A percentile compares a stretch with the other conserved stretches of the same genome.
phyloP scores from a whole-genome alignment of 2,113 vertebrate species.

The Platichthys stellatus region DNA sequence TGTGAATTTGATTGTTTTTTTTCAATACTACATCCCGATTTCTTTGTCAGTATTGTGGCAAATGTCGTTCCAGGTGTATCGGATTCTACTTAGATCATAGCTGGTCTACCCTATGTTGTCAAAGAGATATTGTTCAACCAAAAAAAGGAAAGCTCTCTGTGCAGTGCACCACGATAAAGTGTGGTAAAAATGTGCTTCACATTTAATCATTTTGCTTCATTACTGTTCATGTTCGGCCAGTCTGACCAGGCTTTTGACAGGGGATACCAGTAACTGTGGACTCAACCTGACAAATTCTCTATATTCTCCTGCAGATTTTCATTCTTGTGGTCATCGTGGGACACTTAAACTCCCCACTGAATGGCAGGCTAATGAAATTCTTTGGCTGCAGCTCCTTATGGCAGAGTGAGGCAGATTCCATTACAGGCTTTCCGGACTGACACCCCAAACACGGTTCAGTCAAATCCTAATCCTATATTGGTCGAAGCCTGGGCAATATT shows the following conservation, averaged over 20 bases:
- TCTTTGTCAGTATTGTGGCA: too few species aligned
- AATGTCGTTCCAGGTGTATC: too few species aligned
- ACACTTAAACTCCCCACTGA: constrained; percentile 31
- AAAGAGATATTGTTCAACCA: too few species aligned
- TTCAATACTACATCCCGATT: too few species aligned
- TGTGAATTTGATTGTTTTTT: too few species aligned
- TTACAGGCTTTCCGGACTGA: constrained; percentile 48
- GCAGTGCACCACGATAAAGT: neutral
- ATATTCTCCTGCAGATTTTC: constrained; percentile 22
- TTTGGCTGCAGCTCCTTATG: constrained; percentile 32
- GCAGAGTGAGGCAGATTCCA: constrained; percentile 40
- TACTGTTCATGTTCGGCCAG: neutral
- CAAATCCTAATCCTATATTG: constrained; percentile 63
- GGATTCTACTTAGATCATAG: too few species aligned
- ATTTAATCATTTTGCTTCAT: neutral
- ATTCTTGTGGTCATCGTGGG: constrained; percentile 11
- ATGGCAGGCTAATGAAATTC: constrained; percentile 56
- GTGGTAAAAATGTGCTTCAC: neutral
- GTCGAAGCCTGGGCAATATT: constrained; percentile 52
- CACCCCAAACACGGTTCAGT: constrained; percentile 49
- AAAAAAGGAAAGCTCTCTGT: neutral
- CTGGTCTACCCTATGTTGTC: too few species aligned
- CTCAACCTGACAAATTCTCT: constrained; percentile 5
- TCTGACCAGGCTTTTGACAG: neutral
- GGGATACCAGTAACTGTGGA: neutral